Base-by-base conservation (phyloP, 2,113 vertebrate genomes). In the Puntigrus tetrazona region DNA sequence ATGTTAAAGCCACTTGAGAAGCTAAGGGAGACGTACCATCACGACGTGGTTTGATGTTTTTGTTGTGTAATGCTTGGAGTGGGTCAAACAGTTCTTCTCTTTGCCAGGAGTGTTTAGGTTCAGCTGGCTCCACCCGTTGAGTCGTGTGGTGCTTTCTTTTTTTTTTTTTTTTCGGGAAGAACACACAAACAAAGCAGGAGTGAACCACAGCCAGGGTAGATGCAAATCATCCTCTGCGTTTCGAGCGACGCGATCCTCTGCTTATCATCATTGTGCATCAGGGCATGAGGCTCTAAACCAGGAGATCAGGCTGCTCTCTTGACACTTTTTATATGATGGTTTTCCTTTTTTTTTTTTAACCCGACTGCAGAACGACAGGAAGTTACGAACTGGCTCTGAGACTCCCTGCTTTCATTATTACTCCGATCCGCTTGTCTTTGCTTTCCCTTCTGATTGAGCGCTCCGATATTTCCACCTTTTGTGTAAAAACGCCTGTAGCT, bases 151-250 rank as follows among this genome's bases (percentile, higher is more conserved):
- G 1, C 45, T 73, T 16, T 50, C 45, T 73, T 16, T 50, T 50
- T 50, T 50, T 50, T 50, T 50, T 50, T 50, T 18, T 50, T 1
- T 16, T 27, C 11, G 5, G 25, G 63, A 52, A 52, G 61, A 70
- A 34, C 43, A 36, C 27, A 31, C 61, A 80, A 80, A 80, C 59
- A 80, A 80, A 82, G 65, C 80, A 82, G 47, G 45, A 70, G 45
- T 50, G 22, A 81, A 78, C 79, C 61, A 22, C 63, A 81, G 41
- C 18, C 61, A 45, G 63, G 20, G 43, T 18, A 70, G 45, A 82
- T 82, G 45, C 80, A 82, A 82, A 82, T 70, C 65, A 69, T 20
- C 65, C 45, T 31, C 13, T 7, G 34, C 59, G 47, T 87, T 88
- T 86, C 75, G 78, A 78, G 52, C 59, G 50, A 25, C 29, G 7